Percentiles rank a stretch among this genome's conserved stretches.
These are phyloP conservation scores for Bedellia somnulentella DNA, from an alignment of 2,888 invertebrate species.

Conservation along the genomic window DNA sequence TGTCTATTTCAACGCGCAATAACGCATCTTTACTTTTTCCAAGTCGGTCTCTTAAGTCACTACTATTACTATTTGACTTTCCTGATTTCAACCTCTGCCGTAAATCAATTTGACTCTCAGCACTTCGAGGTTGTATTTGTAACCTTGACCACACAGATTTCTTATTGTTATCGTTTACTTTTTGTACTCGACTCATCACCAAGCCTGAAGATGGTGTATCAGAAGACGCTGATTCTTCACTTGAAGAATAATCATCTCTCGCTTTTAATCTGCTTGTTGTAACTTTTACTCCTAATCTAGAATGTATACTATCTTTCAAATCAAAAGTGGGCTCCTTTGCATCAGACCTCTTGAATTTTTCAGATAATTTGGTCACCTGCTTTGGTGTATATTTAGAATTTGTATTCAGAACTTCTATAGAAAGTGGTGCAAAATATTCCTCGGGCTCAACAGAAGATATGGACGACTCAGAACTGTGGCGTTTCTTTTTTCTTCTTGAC, in stretches of 20 bases:
- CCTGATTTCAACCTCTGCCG: constrained; percentile 34
- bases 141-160: constrained; percentile 61
- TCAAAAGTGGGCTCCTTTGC: constrained; percentile 11
- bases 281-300: constrained; percentile 38
- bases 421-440: constrained; percentile 31
- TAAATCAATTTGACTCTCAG: constrained; percentile 26
- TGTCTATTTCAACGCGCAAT: constrained; percentile 53
- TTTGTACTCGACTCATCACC: constrained; percentile 59
- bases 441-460: constrained; percentile 14
- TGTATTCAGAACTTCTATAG: constrained; percentile 42
- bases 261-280: too few species aligned
- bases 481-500: constrained; percentile 50
- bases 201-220: constrained; percentile 30
- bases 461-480: constrained; percentile 15
- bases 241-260: constrained; percentile 17
- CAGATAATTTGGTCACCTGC: constrained; percentile 29
- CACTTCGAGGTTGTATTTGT: constrained; percentile 25
- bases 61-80: constrained; percentile 21
- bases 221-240: constrained; percentile 27
- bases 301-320: constrained; percentile 22
- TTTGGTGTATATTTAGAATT: constrained; percentile 24
- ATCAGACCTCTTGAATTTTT: constrained; percentile 38
- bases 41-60: constrained; percentile 15
- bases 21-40: constrained; percentile 3
- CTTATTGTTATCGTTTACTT: constrained; percentile 29